Conservation (phyloP, 1,140 invertebrate genomes). For the Eriocheir sinensis region DNA sequence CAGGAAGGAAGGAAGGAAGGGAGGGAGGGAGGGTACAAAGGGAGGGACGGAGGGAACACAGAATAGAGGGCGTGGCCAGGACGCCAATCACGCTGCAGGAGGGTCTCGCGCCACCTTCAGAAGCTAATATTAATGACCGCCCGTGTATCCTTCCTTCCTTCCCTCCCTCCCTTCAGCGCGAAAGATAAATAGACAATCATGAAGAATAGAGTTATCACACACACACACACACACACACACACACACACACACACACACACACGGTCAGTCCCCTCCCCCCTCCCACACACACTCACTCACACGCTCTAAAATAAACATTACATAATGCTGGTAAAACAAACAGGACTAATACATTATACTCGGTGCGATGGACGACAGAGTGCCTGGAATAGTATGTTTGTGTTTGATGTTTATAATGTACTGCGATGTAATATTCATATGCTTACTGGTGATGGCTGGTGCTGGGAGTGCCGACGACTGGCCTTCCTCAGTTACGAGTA, state of each 20-base stretch:
- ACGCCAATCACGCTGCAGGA: not conserved
- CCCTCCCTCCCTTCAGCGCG: not conserved
- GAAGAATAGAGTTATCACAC: not conserved
- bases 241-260: not conserved
- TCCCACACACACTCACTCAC: not conserved
- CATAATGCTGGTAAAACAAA: too few relatives aligned
- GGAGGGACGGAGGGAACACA: not conserved
- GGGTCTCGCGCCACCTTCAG: not conserved
- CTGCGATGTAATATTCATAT: too few relatives aligned
- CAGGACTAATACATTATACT: too few relatives aligned
- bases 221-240: not conserved
- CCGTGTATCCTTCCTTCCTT: not conserved
- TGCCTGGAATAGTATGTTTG: too few relatives aligned
- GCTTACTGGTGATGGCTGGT: too few relatives aligned
- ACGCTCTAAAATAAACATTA: not conserved
- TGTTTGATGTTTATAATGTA: too few relatives aligned
- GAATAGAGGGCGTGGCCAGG: not conserved
- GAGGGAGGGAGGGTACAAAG: too few relatives aligned
- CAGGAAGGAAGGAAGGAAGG: not conserved
- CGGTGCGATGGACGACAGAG: too few relatives aligned
- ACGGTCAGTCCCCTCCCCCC: not conserved
- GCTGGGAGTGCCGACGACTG: too few relatives aligned
- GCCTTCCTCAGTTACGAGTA: too few relatives aligned
- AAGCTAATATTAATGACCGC: constrained; percentile 15
- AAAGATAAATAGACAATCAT: constrained; percentile 26